Base-by-base conservation (phyloP, 2,888 invertebrate genomes). In the Patella depressa region DNA sequence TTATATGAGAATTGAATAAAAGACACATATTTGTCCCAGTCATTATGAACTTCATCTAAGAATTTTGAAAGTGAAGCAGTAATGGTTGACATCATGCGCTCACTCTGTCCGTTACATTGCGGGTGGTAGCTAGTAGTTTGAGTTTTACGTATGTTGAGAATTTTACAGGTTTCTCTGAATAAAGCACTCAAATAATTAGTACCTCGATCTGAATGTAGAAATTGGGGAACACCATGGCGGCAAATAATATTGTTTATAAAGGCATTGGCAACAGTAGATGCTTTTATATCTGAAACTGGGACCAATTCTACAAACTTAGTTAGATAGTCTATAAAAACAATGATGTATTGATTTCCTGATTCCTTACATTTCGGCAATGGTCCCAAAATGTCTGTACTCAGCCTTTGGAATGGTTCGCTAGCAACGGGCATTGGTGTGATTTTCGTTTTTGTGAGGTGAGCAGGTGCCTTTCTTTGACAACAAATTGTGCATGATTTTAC, bases 361-460 rank as follows among this genome's bases (percentile, higher is more conserved):
- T 17, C 19, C 19, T 59, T 17, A 59, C 59, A 59, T 59, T 59
- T 59, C 19, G 59, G 59, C 19, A 76, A 3, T 12, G 76, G 76
- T 9, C 76, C 72, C 19, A 76, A 29, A 45, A 72, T 76, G 53
- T 76, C 72, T n/a, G 72, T 76, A 59, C 76, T 76, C 12, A 76
- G 19, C 9, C 76, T 54, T 15, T 76, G 57, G n/a, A 76, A 76
- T 59, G 59, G 59, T n/a, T 59, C n/a, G 12, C 59, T 59, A 59
- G 59, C 59, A 59, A 59, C 59, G 17, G 59, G 59, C 59, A 59
- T 59, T 59, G 59, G 19, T n/a, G 17, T 17, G 9, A 59, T 59
- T 19, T n/a, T n/a, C 17, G 59, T 19, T 59, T 19, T 59, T n/a
- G 59, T 59, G 19, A 17, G 17, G 17, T 59, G 17, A 17, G 34